Conservation (phyloP, 2,797 vertebrate species). For the Cygnus olor region DNA sequence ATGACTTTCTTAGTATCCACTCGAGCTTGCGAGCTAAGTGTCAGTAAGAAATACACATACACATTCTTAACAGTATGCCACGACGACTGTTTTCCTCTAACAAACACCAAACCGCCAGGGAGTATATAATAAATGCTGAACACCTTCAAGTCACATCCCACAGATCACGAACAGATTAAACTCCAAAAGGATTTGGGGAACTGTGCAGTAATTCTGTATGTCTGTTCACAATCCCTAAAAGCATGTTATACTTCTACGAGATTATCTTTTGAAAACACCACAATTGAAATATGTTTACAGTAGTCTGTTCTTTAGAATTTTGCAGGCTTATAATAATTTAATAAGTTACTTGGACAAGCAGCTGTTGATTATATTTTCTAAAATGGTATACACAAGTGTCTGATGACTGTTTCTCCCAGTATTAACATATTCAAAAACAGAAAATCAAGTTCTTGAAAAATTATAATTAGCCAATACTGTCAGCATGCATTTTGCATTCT, state of each 20-base stretch:
- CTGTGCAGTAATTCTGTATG: background rate
- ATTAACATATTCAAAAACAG: background rate
- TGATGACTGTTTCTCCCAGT: background rate
- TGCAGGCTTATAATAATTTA: background rate
- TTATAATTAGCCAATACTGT: background rate
- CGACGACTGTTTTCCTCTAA: background rate
- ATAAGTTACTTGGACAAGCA: background rate
- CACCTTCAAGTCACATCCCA: background rate
- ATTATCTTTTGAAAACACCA: background rate
- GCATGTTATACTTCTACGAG: background rate
- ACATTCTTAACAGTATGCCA: background rate
- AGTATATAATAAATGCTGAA: background rate
- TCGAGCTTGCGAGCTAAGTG: background rate
- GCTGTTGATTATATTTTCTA: background rate
- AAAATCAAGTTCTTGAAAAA: background rate
- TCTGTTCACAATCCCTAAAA: background rate
- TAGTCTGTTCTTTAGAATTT: background rate
- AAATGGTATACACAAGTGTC: background rate
- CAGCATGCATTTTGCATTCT: background rate
- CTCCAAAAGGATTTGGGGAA: background rate
- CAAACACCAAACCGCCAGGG: background rate
- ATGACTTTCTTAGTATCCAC: background rate
- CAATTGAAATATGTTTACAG: background rate
- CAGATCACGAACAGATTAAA: background rate
- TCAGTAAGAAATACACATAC: accelerated